These are phyloP conservation scores for Abramis brama DNA, from an alignment of 2,113 vertebrate species.

Conservation along the genomic window DNA sequence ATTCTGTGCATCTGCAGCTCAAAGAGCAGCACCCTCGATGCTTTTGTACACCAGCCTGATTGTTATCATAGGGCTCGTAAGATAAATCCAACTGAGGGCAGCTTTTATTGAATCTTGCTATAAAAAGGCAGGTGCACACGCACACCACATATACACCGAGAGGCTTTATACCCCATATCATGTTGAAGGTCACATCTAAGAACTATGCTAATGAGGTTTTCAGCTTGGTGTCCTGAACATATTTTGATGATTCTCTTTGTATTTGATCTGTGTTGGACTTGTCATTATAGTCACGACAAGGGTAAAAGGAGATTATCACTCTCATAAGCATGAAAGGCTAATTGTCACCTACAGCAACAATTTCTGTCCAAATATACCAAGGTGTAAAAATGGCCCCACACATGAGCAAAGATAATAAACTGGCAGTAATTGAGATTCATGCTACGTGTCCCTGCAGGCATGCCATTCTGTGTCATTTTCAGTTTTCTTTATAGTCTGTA, in stretches of 20 bases:
- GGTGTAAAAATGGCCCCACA: neutral
- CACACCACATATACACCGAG: constrained; percentile 25
- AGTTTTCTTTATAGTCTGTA: constrained; percentile 24
- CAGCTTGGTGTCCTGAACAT: constrained; percentile 35
- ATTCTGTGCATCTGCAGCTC: constrained; percentile 17
- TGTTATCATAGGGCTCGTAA: constrained; percentile 55
- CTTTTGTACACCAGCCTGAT: constrained; percentile 51
- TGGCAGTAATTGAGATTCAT: constrained; percentile 41
- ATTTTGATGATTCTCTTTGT: constrained; percentile 7
- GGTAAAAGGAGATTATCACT: neutral
- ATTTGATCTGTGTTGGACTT: neutral
- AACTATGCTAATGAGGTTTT: constrained; percentile 54
- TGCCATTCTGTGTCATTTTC: constrained; percentile 27
- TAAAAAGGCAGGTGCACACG: constrained; percentile 45
- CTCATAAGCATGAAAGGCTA: constrained; percentile 11
- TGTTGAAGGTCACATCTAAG: constrained; percentile 53
- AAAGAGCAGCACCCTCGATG: constrained; percentile 1
- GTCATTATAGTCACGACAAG: neutral
- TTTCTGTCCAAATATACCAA: neutral
- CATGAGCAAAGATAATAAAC: constrained; percentile 3
- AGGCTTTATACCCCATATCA: constrained; percentile 45
- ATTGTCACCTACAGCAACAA: neutral
- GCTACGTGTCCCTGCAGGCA: constrained; percentile 31
- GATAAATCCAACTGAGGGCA: constrained; percentile 48
- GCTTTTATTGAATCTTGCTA: constrained; percentile 55